A percentile compares a stretch with the other conserved stretches of the same genome.
Conservation (phyloP, 2,888 invertebrate genomes). For the Onthophagus sagittarius region DNA sequence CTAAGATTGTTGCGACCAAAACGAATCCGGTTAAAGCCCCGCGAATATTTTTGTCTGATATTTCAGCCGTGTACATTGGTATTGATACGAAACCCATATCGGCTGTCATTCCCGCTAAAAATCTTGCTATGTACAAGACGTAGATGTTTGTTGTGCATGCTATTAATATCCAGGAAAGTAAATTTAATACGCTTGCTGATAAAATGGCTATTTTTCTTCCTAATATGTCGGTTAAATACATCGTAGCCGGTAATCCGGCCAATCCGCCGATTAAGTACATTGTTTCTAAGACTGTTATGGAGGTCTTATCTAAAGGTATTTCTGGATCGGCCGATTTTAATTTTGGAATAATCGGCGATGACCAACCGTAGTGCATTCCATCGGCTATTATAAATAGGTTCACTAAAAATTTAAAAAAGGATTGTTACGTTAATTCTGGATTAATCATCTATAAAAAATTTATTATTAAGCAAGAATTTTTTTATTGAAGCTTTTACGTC, state of each 20-base stretch:
- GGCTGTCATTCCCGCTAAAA: conserved; percentile 44
- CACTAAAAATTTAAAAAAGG: conserved; percentile 34
- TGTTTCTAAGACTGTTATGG: conserved; percentile 37
- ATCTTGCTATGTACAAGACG: conserved; percentile 42
- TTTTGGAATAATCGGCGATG: conserved; percentile 43
- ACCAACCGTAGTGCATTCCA: conserved; percentile 49
- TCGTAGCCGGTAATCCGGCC: conserved; percentile 42
- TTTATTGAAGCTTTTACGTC: no score
- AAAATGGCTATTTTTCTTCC: conserved; percentile 44
- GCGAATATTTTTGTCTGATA: conserved; percentile 46
- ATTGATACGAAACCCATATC: conserved; percentile 47
- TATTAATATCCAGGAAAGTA: conserved; percentile 43
- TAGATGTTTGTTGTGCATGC: conserved; percentile 39
- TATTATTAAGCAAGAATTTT: no score
- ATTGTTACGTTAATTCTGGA: not conserved
- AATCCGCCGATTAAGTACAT: conserved; percentile 38
- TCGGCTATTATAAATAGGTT: conserved; percentile 44
- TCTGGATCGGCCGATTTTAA: conserved; percentile 37
- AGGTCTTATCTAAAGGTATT: conserved; percentile 30
- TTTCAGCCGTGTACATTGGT: conserved; percentile 48
- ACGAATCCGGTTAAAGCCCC: conserved; percentile 46
- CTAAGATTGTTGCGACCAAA: conserved; percentile 47
- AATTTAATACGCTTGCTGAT: conserved; percentile 38
- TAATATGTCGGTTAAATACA: conserved; percentile 40
- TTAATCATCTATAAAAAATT: no score